Evolutionary conservation across 2,888 invertebrate species (phyloP), one percentile per base, ranked within the genome.

Genomic region (Blastobasis lacticolella): DNA sequence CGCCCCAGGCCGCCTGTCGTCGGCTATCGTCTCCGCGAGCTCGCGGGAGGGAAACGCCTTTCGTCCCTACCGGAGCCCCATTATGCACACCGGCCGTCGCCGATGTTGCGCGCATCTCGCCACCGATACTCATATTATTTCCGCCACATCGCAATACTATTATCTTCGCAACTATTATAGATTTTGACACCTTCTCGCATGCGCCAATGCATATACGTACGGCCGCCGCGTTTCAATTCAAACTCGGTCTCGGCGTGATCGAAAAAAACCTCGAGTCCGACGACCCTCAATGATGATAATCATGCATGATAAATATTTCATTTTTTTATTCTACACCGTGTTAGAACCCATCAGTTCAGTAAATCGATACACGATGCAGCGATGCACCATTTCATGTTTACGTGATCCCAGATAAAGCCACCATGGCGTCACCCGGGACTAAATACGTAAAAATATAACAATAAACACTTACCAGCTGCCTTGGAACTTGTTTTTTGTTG

Each of bases 391-490:
- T 87, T 87, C 86, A 82, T 88, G 89, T 89, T 90, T 90, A 90
- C 91, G 90, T 91, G 91, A 90, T 90, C 87, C 88, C 87, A 88
- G 88, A 89, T 88, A 88, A 85, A 86, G 86, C 88, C 89, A 89
- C 89, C 89, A 91, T 91, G 91, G 91, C 91, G 90, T 89, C 88
- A 88, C 88, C 86, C 88, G 85, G 87, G 88, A 87, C 87, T 81
- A 84, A 85, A 87, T 87, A 85, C 78, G 83, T 78, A 85, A 81
- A 87, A 84, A 79, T 73, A 58, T 79, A 80, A 83, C 81, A 82
- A 81, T 80, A 79, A 85, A 78, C 79, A 90, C 91, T 90, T 79
- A 91, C 91, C 90, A 91, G 87, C 70, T 91, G 91, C 65, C 91
- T 89, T 59, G 90, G 79, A 71, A 90, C 88, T 79, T 90, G 90